Conservation (phyloP, 1,140 invertebrate species). For the Magallana gigas region DNA sequence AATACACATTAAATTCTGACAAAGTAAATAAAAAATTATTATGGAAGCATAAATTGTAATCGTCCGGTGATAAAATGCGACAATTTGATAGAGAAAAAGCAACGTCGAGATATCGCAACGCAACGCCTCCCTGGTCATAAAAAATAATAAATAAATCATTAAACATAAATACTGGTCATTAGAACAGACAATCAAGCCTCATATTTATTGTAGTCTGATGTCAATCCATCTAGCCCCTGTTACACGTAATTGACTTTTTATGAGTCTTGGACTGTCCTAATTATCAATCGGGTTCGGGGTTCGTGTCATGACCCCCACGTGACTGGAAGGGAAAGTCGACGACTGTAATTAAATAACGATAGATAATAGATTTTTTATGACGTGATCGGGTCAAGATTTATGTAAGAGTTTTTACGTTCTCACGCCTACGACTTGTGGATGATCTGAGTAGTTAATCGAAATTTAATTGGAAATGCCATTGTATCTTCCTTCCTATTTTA, state of each 20-base stretch:
- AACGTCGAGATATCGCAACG: background rate
- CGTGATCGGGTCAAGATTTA: constrained; percentile 30
- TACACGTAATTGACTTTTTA: constrained; percentile 5
- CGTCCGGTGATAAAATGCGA: constrained; percentile 12
- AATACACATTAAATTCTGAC: background rate
- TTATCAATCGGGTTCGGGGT: constrained; percentile 11
- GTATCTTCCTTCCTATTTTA: too few species aligned
- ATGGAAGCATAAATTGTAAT: constrained; percentile 25
- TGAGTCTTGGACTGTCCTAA: background rate
- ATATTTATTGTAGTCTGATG: background rate
- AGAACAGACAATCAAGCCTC: constrained; percentile 5
- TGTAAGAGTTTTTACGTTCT: constrained; percentile 6
- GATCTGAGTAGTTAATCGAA: too few species aligned
- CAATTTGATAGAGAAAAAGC: background rate
- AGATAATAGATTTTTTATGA: constrained; percentile 23
- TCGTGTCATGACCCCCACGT: constrained; percentile 30
- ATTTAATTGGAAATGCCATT: too few species aligned
- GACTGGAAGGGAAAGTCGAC: background rate
- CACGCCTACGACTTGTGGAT: background rate
- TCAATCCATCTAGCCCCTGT: background rate
- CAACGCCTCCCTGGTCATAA: background rate
- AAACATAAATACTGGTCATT: constrained; percentile 27
- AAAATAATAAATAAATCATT: constrained; percentile 31
- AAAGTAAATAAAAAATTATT: background rate
- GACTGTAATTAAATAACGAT: background rate